Percentiles rank a stretch among this genome's conserved stretches.
Conservation (phyloP, 2,113 vertebrate species). For the Phylloscopus trochilus region DNA sequence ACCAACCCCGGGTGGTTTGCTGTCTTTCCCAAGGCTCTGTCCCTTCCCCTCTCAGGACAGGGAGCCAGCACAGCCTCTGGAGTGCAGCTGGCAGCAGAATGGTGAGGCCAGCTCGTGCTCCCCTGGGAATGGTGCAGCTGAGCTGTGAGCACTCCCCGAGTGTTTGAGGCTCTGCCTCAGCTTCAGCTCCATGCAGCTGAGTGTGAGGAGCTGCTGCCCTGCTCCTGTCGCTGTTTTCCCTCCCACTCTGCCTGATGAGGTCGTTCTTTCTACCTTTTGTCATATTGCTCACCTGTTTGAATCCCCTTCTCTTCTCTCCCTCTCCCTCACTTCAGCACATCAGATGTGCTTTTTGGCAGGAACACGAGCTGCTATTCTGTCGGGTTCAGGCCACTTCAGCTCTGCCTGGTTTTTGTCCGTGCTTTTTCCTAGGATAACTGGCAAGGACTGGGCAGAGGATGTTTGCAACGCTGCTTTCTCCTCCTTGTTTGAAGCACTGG, state of each 20-base stretch:
- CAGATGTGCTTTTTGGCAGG: not conserved
- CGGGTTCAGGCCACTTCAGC: not conserved
- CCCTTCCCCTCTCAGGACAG: not conserved
- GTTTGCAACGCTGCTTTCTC: not conserved
- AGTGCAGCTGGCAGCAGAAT: not conserved
- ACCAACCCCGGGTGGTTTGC: not conserved
- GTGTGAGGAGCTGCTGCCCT: not conserved
- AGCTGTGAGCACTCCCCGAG: fast-evolving
- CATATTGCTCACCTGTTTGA: not conserved
- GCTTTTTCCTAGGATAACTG: not conserved
- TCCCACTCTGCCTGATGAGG: not conserved
- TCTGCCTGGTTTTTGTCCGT: not conserved
- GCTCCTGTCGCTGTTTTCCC: not conserved
- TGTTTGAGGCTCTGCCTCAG: not conserved
- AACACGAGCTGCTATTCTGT: not conserved
- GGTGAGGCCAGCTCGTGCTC: fast-evolving
- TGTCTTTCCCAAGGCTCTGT: not conserved
- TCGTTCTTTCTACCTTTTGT: not conserved
- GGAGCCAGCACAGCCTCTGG: not conserved
- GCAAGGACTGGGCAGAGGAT: fast-evolving
- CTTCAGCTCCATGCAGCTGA: not conserved
- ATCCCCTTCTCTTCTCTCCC: not conserved
- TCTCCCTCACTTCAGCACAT: not conserved
- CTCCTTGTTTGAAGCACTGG: not conserved
- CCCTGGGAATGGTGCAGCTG: not conserved